Evolutionary conservation across 2,113 vertebrate genomes (phyloP).

Genomic region (Perca schrenkii): DNA sequence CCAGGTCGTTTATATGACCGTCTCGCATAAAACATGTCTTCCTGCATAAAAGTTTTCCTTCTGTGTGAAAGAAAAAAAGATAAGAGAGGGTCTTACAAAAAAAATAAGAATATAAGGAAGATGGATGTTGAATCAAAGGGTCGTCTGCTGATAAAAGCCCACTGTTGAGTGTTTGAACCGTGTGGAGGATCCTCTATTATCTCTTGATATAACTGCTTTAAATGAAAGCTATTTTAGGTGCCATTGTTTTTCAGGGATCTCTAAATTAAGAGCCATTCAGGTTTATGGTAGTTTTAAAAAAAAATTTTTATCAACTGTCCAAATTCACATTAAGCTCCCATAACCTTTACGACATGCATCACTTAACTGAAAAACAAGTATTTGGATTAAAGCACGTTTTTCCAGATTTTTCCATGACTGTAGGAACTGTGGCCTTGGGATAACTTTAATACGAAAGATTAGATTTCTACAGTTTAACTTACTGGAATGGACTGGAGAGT

Average conservation of each 20-base stretch:
- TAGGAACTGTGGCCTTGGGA: background rate
- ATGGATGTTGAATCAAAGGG: too few relatives aligned
- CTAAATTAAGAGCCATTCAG: background rate
- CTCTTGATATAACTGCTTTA: background rate
- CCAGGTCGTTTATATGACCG: background rate
- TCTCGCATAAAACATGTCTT: background rate
- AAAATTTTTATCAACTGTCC: background rate
- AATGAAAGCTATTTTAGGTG: background rate
- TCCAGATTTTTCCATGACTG: background rate
- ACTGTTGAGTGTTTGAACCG: too few relatives aligned
- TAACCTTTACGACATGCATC: background rate
- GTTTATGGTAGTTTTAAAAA: too few relatives aligned
- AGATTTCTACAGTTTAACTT: background rate
- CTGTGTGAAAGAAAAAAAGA: background rate
- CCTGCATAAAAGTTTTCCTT: background rate
- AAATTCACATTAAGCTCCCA: background rate
- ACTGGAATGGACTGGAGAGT: background rate
- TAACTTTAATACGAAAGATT: conserved; percentile 2
- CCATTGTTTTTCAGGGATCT: background rate
- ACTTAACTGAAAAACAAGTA: background rate
- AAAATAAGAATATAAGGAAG: too few relatives aligned
- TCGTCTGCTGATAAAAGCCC: too few relatives aligned
- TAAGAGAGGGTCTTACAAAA: background rate
- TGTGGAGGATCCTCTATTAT: background rate
- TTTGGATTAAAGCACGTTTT: conserved; percentile 19